Evolutionary conservation across 64 coral and sea anemone genomes (phyloP), one percentile per base, ranked within the genome.

Genomic region (Pocillopora verrucosa): DNA sequence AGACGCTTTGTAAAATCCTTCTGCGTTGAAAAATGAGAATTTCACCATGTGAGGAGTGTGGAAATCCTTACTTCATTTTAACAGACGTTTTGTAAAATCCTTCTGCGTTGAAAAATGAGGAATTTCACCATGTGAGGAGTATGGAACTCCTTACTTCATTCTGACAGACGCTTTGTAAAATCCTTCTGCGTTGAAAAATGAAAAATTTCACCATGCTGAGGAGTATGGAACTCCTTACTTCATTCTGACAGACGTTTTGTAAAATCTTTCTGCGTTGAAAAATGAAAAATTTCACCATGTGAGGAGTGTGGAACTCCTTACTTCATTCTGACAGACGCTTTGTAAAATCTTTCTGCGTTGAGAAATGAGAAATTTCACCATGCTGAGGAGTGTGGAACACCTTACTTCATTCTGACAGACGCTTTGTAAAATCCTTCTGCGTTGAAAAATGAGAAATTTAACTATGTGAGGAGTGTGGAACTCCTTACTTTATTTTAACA

Each of bases 1-100:
- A 30, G 83, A 89, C 37, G 82, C 90, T 58, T 96, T 87, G 19
- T 89, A 96, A 79, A 96, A 84, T 37, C 86, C 94, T 11, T 92
- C 30, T 30, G 30, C 56, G 30, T 89, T 96, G 2, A 90, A 87
- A 22, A 87, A 89, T 30, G 94, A 30, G 0, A 30, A 30, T 30
- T 30, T 30, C 30, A 30, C 30, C 30, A 30, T 30, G 30, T 30
- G 30, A 30, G 30, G 30, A 30, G 30, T n/a, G n/a, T n/a, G n/a
- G n/a, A n/a, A n/a, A n/a, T n/a, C n/a, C n/a, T n/a, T n/a, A n/a
- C n/a, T n/a, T 72, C 45, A 89, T n/a, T 68, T 37, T 77, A 3
- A 92, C 34, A 30, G 83, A 89, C 37, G 82, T 87, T 58, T 96
- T 87, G 19, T 89, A 96, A 79, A 96, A 84, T 37, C 86, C 94